These are phyloP conservation scores for Tretioscincus oriximinensis DNA, from an alignment of 2,113 vertebrate species.

Conservation along the genomic window DNA sequence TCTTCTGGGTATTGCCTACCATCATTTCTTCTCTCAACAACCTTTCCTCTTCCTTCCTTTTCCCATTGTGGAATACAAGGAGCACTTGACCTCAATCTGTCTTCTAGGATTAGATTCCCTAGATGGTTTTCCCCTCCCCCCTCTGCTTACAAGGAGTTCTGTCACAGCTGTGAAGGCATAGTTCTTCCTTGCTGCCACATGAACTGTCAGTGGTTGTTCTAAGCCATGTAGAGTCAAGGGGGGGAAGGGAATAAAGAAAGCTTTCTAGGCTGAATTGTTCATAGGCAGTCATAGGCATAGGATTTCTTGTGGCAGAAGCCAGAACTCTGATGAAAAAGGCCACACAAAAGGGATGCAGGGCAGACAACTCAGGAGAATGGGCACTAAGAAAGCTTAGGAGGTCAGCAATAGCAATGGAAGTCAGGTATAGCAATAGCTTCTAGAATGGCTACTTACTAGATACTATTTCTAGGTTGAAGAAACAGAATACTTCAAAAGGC, in stretches of 20 bases:
- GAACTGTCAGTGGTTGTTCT: fast-evolving
- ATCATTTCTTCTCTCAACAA: background rate
- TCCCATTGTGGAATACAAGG: constrained; percentile 21
- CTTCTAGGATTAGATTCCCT: constrained; percentile 53
- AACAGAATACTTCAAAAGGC: too few relatives aligned
- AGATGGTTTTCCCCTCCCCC: constrained; percentile 33
- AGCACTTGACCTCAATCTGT: constrained; percentile 66
- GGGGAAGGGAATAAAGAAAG: fast-evolving
- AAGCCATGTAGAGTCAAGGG: background rate
- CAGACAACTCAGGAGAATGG: background rate
- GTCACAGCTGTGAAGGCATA: constrained; percentile 18
- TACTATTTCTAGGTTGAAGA: background rate
- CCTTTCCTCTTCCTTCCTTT: background rate
- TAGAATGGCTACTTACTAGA: too few relatives aligned
- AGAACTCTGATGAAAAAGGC: background rate
- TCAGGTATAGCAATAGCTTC: too few relatives aligned
- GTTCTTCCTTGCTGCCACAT: constrained; percentile 31
- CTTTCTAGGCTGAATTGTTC: background rate
- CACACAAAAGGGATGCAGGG: background rate
- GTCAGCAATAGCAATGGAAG: too few relatives aligned
- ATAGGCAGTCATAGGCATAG: background rate
- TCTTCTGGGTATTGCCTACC: background rate
- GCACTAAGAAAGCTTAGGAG: too few relatives aligned
- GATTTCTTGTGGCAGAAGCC: background rate
- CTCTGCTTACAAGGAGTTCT: constrained; percentile 31